phyloP scores from a whole-genome alignment of 2,113 vertebrate species.

The Scomber japonicus region DNA sequence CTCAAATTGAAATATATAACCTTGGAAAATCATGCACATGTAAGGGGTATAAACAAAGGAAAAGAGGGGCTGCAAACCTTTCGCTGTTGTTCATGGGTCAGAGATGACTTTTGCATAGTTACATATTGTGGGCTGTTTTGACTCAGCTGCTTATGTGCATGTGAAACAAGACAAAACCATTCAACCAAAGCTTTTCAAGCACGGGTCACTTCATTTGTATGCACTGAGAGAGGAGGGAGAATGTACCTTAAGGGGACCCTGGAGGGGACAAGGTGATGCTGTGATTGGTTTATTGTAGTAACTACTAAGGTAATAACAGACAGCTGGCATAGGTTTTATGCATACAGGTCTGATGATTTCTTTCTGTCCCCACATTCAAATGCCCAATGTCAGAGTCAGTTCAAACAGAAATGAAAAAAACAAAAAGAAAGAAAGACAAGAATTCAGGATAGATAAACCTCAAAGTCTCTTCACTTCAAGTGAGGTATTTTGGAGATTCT shows the following conservation, averaged over 20 bases:
- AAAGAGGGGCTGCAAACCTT: conserved; percentile 3
- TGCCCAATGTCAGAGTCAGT: neutral
- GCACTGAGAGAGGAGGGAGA: neutral
- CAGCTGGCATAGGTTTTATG: conserved; percentile 9
- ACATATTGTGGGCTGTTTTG: conserved; percentile 1
- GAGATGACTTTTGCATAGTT: conserved; percentile 4
- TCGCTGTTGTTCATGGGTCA: conserved; percentile 15
- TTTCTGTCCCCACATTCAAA: conserved; percentile 19
- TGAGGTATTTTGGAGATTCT: conserved; percentile 16
- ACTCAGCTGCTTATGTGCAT: conserved; percentile 12
- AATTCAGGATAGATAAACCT: neutral
- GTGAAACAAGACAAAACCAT: conserved; percentile 35
- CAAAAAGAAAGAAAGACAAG: neutral
- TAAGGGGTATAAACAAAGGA: neutral
- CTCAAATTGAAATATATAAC: conserved; percentile 32
- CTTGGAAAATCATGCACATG: conserved; percentile 33
- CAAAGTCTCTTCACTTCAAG: conserved; percentile 7
- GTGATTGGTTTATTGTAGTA: conserved; percentile 30
- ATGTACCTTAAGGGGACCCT: conserved; percentile 11
- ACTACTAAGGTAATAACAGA: conserved; percentile 24
- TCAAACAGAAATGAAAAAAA: conserved; percentile 5
- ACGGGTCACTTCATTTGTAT: conserved; percentile 32
- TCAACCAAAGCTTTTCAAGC: conserved; percentile 25
- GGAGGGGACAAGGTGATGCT: conserved; percentile 31
- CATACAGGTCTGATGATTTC: conserved; percentile 10